Conservation (phyloP, 2,888 invertebrate genomes). For the Crematogaster levior region DNA sequence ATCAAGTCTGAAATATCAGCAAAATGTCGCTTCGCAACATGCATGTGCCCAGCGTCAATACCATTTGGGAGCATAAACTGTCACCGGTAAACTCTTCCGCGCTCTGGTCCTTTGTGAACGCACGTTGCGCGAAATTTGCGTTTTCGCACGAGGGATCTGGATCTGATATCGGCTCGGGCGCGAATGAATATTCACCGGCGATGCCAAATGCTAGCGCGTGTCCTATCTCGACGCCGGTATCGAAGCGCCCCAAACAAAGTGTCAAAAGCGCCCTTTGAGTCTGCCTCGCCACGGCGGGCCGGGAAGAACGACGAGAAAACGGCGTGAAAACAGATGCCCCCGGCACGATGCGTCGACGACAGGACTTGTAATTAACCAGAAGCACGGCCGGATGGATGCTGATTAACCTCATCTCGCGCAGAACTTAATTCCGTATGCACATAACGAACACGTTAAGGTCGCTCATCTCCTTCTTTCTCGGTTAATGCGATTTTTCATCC, state of each 20-base stretch:
- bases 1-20: background rate
- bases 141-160: constrained; percentile 57
- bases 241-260: constrained; percentile 62
- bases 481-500: constrained; percentile 6
- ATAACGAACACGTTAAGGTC: constrained; percentile 12
- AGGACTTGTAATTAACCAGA: constrained; percentile 72
- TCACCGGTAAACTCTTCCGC: constrained; percentile 24
- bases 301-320: constrained; percentile 60
- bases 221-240: constrained; percentile 66
- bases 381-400: constrained; percentile 65
- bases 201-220: constrained; percentile 68
- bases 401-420: constrained; percentile 68
- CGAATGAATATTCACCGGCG: constrained; percentile 69
- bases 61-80: constrained; percentile 30
- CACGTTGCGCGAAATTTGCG: constrained; percentile 55
- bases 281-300: constrained; percentile 20
- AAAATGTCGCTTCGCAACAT: constrained; percentile 5
- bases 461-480: constrained; percentile 12
- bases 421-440: constrained; percentile 25
- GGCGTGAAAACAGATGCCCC: constrained; percentile 63
- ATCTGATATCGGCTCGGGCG: constrained; percentile 67
- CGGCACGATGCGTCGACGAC: constrained; percentile 66
- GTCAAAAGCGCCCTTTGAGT: constrained; percentile 71
- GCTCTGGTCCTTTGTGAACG: constrained; percentile 42
- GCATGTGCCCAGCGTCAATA: constrained; percentile 6